Base-by-base conservation (phyloP, 1,140 invertebrate species). In the Pogonognathellus flavescens region DNA sequence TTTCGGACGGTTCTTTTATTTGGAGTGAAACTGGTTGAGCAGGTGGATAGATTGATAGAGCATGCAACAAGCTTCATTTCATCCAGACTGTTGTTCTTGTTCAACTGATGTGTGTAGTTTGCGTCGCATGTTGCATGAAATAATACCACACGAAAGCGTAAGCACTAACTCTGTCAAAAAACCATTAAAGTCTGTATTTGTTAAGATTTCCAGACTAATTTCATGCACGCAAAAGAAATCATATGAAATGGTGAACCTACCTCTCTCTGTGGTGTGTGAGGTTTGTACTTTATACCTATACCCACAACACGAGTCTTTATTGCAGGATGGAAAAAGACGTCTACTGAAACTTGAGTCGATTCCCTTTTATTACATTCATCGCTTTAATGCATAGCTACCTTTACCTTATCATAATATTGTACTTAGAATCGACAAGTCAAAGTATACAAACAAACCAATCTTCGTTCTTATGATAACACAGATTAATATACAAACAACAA, bases 121-220 rank as follows among this genome's bases (percentile, higher is more conserved):
- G 20, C 55, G 52, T 81, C 55, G 80, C 80, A 81, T 81, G 80
- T 81, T 55, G 52, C 20, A 53, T 81, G 80, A 81, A 55, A 57
- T 53, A 81, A 81, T 81, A 57, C 80, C 80, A 81, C 80, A 81
- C 80, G 80, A 81, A 81, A 81, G 80, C 80, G 80, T 14, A 81
- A 81, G 80, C 80, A 81, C 50, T 76, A 81, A 53, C 53, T 81
- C 52, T 41, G 50, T 81, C 80, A 53, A 81, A 81, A 55, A 20
- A 53, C 18, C 80, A 81, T 81, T 81, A 81, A 81, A 81, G 80
- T 81, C 80, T 41, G 70, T 76, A 76, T 76, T 76, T 76, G 70
- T 76, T 76, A 76, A 76, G 70, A 76, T 76, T 76, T 76, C 70
- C 70, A 76, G 70, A 31, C 70, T 76, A 76, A 76, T 76, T 76